Base-by-base conservation (phyloP, 2,113 vertebrate species). In the Syrmaticus mikado region DNA sequence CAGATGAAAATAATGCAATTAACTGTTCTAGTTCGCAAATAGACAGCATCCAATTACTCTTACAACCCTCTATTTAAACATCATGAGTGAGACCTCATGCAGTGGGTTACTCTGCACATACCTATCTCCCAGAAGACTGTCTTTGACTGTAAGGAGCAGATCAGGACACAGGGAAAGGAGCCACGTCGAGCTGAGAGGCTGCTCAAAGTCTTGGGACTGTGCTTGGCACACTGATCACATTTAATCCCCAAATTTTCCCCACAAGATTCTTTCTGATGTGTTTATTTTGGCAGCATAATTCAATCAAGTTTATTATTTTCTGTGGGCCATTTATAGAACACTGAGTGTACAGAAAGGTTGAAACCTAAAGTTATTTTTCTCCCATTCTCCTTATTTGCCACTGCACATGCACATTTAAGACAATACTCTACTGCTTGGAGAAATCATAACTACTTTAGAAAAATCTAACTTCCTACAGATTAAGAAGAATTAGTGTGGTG, bases 111-210 rank as follows among this genome's bases (percentile, higher is more conserved):
- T 82, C 72, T 88, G 25, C 48, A 60, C 50, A 38, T 18, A 19
- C 19, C 32, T 38, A 13, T 46, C 52, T 85, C n/a, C 50, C 24
- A 62, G 0, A 1, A 46, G n/a, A 12, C 0, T 0, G 22, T 27
- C 65, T 77, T 30, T 36, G 61, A 11, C 50, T 43, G 40, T 32
- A 24, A 0, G 0, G 64, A 64, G 53, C 62, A 53, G 50, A 68
- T 74, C 68, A 67, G 15, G 45, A 14, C 34, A 50, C 16, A 2
- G 3, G 67, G 20, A 64, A 70, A 57, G 55, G 60, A 71, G n/a
- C 36, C 4, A 1, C 1, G 0, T 17, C 64, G 55, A 22, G 28
- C 0, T 48, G 28, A 18, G 58, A 18, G 76, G 36, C 20, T 2
- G 2, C 40, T 70, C 60, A 28, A 25, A 75, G 13, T 50, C 71